Evolutionary conservation across 1,140 invertebrate species (phyloP), one percentile per base, ranked within the genome.

Genomic region (Parapsyche elsis): DNA sequence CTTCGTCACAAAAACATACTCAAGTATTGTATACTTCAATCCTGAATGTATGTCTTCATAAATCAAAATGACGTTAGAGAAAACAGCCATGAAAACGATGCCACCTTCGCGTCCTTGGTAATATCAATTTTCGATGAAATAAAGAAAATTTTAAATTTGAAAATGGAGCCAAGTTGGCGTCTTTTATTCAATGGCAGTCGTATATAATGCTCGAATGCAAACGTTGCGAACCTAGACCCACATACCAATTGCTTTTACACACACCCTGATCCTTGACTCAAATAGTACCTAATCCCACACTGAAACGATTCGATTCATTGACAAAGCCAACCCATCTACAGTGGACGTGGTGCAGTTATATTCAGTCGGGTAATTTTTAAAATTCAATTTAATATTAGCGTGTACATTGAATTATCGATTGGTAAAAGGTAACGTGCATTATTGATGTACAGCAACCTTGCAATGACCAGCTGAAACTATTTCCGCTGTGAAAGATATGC

Each of bases 191-290:
- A 53, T 16, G 49, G 16, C 16, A 14, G 10, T 53, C 49, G 30
- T 16, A 53, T 53, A 53, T 53, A 53, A 53, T 53, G 49, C 16
- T 53, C 49, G 24, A 26, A 30, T 26, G 21, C 64, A 67, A 21
- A 5, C 5, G 53, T 59, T 5, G n/a, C 53, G n/a, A 59, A 67
- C 64, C 64, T 67, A 67, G 64, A 67, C 64, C 64, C 64, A 67
- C 5, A 67, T 67, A 67, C 14, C 9, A 26, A 53, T 12, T 61
- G n/a, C 9, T 21, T n/a, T n/a, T 61, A 24, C 24, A 30, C 12
- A 23, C 24, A 26, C 24, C 64, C 21, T 26, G 64, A 67, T 30
- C 64, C 24, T 67, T 67, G 64, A 67, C 21, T 67, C 21, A 10
- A 24, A 67, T 67, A 12, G 21, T 26, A 12, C 16, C 10, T 53